Evolutionary conservation across 2,797 vertebrate genomes (phyloP).

Genomic region (Lepilemur ruficaudatus): DNA sequence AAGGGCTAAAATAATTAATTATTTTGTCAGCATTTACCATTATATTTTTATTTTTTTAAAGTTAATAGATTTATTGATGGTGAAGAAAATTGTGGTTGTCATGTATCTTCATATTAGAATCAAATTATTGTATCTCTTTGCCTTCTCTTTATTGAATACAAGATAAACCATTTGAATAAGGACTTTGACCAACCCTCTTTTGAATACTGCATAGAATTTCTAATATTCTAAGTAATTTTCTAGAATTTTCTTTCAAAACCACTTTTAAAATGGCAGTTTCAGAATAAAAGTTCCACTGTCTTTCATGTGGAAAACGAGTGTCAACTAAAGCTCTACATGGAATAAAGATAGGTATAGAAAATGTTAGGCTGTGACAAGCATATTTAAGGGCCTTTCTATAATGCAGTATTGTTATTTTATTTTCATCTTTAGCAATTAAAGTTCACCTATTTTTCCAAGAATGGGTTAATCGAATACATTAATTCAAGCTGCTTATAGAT

Average conservation of each 20-base stretch:
- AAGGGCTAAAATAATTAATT: background rate
- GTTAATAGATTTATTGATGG: background rate
- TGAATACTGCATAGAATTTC: background rate
- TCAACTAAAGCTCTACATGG: background rate
- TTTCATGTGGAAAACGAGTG: background rate
- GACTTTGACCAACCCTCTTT: background rate
- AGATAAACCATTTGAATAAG: background rate
- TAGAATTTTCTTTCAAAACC: background rate
- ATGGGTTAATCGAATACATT: background rate
- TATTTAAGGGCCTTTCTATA: background rate
- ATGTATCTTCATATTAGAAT: background rate
- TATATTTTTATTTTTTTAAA: background rate
- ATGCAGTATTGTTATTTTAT: background rate
- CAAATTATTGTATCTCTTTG: background rate
- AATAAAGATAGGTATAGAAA: background rate
- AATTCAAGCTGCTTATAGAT: background rate
- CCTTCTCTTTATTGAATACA: background rate
- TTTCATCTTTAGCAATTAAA: slow-evolving; percentile 11
- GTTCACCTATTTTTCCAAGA: background rate
- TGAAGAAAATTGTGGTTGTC: background rate
- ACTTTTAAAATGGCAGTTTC: background rate
- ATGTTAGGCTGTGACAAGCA: background rate
- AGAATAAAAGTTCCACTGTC: background rate
- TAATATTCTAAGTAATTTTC: background rate
- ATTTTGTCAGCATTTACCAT: background rate